phyloP scores from a whole-genome alignment of 92 coral and sea anemone species.

The Paragorgia papillata region DNA sequence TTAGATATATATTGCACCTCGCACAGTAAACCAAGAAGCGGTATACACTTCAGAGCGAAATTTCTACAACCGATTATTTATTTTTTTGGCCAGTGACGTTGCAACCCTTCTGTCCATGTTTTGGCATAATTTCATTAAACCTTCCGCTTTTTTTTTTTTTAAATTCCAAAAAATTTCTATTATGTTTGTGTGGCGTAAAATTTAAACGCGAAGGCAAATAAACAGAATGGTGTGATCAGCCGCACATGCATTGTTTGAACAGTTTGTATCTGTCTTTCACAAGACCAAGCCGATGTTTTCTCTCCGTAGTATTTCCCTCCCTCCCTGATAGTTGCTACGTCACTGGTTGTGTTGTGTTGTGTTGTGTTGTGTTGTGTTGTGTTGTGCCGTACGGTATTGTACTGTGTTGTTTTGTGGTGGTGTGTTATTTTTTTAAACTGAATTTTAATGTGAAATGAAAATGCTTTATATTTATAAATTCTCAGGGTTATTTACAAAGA shows the following conservation, averaged over 20 bases:
- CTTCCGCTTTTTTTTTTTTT: too few species aligned
- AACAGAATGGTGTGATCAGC: too few species aligned
- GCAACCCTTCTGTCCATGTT: slow-evolving; percentile 13
- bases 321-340: not conserved
- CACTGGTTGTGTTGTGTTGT: slow-evolving; percentile 2
- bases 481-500: too few species aligned
- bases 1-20: slow-evolving; percentile 2
- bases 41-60: slow-evolving; percentile 42
- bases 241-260: too few species aligned
- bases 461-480: too few species aligned
- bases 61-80: slow-evolving; percentile 28
- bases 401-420: not conserved
- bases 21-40: not conserved
- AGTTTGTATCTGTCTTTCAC: too few species aligned
- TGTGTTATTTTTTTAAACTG: not conserved
- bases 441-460: not conserved
- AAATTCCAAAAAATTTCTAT: not conserved
- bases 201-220: too few species aligned
- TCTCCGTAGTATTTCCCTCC: too few species aligned
- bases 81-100: slow-evolving; percentile 22
- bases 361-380: not conserved
- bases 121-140: too few species aligned
- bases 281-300: too few species aligned
- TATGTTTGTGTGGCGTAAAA: not conserved
- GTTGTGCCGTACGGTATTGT: not conserved